Conservation (phyloP, 2,113 vertebrate species). For the Eolophus roseicapilla region DNA sequence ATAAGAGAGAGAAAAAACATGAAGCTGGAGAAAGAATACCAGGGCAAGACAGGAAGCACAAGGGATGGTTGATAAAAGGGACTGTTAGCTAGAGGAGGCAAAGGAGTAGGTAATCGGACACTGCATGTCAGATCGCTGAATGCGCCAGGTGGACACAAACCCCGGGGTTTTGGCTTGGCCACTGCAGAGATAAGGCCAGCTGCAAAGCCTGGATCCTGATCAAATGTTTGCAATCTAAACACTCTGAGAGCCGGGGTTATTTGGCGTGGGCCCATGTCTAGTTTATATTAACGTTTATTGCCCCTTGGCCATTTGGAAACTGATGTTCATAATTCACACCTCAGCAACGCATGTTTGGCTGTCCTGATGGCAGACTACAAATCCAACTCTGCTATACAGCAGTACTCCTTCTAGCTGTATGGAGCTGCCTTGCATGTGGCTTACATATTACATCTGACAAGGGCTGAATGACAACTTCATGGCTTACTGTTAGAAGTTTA, state of each 20-base stretch:
- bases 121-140: background rate
- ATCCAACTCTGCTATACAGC: background rate
- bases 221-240: constrained; percentile 43
- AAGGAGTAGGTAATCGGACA: constrained; percentile 1
- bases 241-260: background rate
- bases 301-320: constrained; percentile 40
- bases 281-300: constrained; percentile 36
- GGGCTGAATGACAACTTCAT: background rate
- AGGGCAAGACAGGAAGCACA: background rate
- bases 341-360: background rate
- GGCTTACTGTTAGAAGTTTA: background rate
- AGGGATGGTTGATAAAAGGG: background rate
- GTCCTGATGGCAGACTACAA: background rate
- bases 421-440: background rate
- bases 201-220: constrained; percentile 42
- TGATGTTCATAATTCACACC: constrained; percentile 34
- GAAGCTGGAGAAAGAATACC: background rate
- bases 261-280: background rate
- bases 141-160: constrained; percentile 46
- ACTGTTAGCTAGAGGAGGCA: background rate
- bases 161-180: constrained; percentile 34
- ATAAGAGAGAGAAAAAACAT: background rate
- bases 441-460: background rate
- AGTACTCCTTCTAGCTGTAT: background rate
- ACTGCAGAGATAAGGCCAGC: constrained; percentile 53